Evolutionary conservation across 1,140 invertebrate species (phyloP).

Genomic region (Bradysia coprophila): DNA sequence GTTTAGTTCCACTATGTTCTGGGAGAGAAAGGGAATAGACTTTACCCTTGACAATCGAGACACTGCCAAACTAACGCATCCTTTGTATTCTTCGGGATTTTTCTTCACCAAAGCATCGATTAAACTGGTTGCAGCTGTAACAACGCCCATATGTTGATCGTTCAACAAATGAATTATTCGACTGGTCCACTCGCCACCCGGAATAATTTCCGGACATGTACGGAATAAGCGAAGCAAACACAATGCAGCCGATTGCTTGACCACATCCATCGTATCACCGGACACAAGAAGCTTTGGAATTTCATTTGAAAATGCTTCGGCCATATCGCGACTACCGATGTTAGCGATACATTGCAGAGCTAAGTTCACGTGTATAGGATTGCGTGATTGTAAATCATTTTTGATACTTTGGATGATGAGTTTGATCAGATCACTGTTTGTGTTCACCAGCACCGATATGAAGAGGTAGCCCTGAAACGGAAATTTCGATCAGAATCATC

Average conservation of each 20-base stretch:
- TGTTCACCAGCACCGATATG: conserved; percentile 98
- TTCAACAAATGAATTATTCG: conserved; percentile 97
- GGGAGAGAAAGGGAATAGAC: conserved; percentile 2
- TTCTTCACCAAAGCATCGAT: conserved; percentile 97
- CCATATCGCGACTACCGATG: conserved; percentile 99
- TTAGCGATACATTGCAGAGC: conserved; percentile 99
- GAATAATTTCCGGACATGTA: conserved; percentile 86
- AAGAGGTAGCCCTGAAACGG: conserved; percentile 85
- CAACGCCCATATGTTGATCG: conserved; percentile 98
- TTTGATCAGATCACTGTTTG: conserved; percentile 97
- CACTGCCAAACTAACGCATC: conserved; percentile 93
- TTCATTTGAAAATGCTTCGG: conserved; percentile 93
- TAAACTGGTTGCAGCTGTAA: conserved; percentile 93
- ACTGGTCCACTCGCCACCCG: conserved; percentile 96
- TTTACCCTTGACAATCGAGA: conserved; percentile 82
- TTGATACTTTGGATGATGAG: conserved; percentile 99
- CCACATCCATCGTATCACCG: conserved; percentile 97
- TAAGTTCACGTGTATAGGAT: conserved; percentile 96
- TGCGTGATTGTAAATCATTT: conserved; percentile 92
- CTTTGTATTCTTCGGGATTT: conserved; percentile 98
- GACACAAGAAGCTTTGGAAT: conserved; percentile 97
- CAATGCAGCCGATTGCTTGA: conserved; percentile 97
- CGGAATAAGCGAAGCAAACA: conserved; percentile 87
- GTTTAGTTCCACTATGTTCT: not conserved
- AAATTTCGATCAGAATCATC: conserved; percentile 8